These are phyloP conservation scores for Xiphorhynchus elegans DNA, from an alignment of 2,113 vertebrate genomes.

Conservation along the genomic window DNA sequence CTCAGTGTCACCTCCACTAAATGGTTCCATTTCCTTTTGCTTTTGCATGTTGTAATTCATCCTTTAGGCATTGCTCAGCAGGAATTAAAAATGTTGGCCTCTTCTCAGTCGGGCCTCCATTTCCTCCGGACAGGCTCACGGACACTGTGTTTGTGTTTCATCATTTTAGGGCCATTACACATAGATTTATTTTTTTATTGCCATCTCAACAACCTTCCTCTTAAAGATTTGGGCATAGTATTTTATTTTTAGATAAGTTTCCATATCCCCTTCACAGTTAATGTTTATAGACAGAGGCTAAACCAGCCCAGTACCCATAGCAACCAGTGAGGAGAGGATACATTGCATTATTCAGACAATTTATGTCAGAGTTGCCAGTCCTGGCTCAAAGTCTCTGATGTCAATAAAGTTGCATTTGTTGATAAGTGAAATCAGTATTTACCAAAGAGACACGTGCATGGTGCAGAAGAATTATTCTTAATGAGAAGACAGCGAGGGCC, in stretches of 20 bases:
- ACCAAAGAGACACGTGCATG: background rate
- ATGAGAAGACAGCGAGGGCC: background rate
- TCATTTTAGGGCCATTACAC: background rate
- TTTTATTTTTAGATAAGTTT: constrained; percentile 65
- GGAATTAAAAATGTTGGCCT: constrained; percentile 55
- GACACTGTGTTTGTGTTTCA: background rate
- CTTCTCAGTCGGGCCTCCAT: background rate
- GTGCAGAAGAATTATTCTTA: background rate
- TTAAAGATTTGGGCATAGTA: constrained; percentile 30
- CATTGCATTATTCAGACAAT: constrained; percentile 22
- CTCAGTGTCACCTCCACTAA: background rate
- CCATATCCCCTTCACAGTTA: constrained; percentile 28
- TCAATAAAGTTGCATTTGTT: constrained; percentile 30
- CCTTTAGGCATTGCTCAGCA: background rate
- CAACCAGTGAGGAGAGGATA: constrained; percentile 39
- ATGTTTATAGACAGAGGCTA: constrained; percentile 39
- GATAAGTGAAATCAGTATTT: constrained; percentile 9
- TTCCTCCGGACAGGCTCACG: background rate
- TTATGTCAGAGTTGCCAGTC: constrained; percentile 40
- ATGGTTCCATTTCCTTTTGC: background rate
- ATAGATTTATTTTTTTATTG: background rate
- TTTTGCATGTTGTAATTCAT: constrained; percentile 21
- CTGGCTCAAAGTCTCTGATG: constrained; percentile 35
- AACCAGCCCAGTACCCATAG: constrained; percentile 50
- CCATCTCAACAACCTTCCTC: background rate